phyloP scores from a whole-genome alignment of 2,113 vertebrate species.

The Vulpes lagopus region DNA sequence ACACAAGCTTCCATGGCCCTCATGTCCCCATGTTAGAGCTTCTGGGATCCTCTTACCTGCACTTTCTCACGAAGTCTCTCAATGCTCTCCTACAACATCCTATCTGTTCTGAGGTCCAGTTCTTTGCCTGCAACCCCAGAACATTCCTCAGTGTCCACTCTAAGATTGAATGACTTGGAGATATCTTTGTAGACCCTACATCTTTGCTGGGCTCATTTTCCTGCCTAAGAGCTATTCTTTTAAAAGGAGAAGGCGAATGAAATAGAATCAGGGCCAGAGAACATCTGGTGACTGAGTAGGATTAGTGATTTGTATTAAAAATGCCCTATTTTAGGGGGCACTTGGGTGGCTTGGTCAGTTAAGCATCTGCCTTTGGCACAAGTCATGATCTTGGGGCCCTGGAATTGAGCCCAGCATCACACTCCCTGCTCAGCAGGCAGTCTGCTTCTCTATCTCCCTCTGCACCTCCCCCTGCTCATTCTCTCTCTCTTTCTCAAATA shows the following conservation, averaged over 20 bases:
- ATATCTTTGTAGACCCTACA: neutral
- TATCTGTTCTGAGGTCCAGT: neutral
- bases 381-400: no score
- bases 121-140: neutral
- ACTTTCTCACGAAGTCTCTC: neutral
- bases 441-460: no score
- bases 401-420: no score
- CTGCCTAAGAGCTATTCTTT: neutral
- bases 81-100: neutral
- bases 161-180: neutral
- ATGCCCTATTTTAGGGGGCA: no score
- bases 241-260: neutral
- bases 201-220: neutral
- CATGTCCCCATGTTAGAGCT: neutral
- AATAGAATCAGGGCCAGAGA: neutral
- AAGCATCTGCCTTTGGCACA: no score
- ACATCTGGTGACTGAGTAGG: neutral
- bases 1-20: neutral
- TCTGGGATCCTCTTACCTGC: neutral
- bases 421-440: no score
- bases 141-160: neutral
- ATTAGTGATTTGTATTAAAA: neutral
- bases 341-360: no score
- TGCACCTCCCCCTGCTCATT: no score
- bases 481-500: no score